Conservation (phyloP, 1,140 invertebrate genomes). For the Holotrichia oblita region DNA sequence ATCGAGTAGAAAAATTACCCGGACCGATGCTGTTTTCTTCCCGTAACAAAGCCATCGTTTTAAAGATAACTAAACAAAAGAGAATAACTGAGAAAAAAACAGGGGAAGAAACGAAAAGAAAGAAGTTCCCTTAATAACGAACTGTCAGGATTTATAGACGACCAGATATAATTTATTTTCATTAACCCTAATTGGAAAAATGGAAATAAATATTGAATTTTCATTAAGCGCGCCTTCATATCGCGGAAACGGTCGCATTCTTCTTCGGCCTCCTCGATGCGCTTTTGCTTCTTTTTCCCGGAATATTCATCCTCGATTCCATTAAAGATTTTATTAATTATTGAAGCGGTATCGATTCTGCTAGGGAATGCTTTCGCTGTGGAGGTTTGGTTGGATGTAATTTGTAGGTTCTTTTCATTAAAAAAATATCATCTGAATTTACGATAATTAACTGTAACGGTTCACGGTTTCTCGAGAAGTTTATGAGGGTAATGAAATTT, state of each 20-base stretch:
- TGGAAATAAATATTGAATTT: conserved; percentile 44
- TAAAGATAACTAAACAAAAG: conserved; percentile 34
- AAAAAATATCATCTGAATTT: conserved; percentile 18
- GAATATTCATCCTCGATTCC: conserved; percentile 32
- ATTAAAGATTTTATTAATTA: conserved; percentile 38
- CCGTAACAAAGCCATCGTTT: conserved; percentile 18
- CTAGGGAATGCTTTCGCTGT: not conserved
- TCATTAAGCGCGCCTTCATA: conserved; percentile 30
- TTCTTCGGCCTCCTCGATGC: not conserved
- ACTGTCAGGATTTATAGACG: conserved; percentile 30
- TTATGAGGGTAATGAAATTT: not conserved
- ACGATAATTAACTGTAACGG: not conserved
- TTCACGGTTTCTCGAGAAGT: not conserved
- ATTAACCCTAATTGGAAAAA: conserved; percentile 41
- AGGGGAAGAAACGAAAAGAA: not conserved
- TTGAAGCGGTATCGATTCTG: conserved; percentile 11
- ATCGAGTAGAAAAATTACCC: conserved; percentile 33
- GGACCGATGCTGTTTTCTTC: conserved; percentile 22
- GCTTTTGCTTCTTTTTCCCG: not conserved
- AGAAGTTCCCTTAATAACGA: conserved; percentile 30
- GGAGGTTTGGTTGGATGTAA: not conserved
- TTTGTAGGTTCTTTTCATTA: conserved; percentile 20
- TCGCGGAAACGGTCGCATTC: conserved; percentile 30
- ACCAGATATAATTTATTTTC: conserved; percentile 40
- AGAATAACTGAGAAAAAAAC: not conserved